Evolutionary conservation across 2,113 vertebrate genomes (phyloP).

Genomic region (Vulpes lagopus): DNA sequence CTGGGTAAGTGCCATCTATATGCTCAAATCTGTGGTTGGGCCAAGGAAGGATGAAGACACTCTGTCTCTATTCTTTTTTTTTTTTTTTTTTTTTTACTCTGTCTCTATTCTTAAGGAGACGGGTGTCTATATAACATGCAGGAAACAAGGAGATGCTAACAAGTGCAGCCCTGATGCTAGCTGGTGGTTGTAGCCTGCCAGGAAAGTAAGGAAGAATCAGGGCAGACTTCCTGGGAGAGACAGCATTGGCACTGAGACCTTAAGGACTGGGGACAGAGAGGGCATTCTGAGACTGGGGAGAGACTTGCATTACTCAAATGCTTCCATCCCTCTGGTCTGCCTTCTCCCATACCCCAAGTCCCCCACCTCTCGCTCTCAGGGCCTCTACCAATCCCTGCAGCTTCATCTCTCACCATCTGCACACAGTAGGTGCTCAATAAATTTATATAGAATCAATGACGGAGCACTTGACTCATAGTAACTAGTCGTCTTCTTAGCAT

Average conservation of each 20-base stretch:
- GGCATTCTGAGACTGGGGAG: neutral
- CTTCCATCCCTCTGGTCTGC: neutral
- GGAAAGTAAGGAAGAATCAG: slow-evolving; percentile 48
- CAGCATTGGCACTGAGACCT: neutral
- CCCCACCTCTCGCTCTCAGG: neutral
- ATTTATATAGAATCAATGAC: neutral
- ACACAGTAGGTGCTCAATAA: slow-evolving; percentile 35
- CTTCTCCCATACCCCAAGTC: neutral
- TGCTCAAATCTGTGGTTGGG: neutral
- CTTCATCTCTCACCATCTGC: neutral
- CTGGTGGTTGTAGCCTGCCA: neutral
- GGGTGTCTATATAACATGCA: neutral
- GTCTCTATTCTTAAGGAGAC: neutral
- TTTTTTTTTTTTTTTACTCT: too few species aligned
- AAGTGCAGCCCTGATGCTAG: neutral
- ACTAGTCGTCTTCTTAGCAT: neutral
- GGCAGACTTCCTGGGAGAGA: neutral
- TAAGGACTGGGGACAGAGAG: neutral
- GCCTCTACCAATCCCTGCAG: neutral
- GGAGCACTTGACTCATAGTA: neutral
- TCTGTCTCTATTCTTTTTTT: neutral
- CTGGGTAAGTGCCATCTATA: neutral
- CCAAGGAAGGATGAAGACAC: neutral
- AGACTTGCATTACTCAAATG: neutral
- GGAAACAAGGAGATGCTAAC: neutral